These are phyloP conservation scores for Dipodomys spectabilis DNA, from an alignment of 2,113 vertebrate genomes.

Conservation along the genomic window DNA sequence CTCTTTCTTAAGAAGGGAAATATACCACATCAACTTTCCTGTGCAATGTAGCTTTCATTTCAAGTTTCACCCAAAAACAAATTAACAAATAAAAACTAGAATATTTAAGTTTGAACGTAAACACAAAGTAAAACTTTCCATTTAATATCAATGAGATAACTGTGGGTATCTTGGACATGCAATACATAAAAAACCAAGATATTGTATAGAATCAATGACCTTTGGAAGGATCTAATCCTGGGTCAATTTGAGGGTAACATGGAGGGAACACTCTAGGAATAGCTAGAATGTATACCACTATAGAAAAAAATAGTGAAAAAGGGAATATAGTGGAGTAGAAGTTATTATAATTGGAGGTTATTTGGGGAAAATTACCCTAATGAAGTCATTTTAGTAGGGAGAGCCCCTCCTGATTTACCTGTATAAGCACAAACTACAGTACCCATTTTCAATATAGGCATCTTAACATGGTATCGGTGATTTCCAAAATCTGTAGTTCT, in stretches of 20 bases:
- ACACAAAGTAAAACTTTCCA: background rate
- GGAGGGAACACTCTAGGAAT: background rate
- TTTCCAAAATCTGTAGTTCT: background rate
- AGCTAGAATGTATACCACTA: background rate
- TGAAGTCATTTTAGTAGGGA: background rate
- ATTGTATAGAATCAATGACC: background rate
- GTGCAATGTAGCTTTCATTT: background rate
- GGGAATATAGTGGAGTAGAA: background rate
- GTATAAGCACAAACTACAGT: background rate
- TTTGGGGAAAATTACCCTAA: background rate
- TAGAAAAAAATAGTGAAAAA: background rate
- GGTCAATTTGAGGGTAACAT: background rate
- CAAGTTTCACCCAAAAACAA: too few relatives aligned
- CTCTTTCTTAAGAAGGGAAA: background rate
- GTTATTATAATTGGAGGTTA: background rate
- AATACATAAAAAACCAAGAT: background rate
- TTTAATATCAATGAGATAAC: background rate
- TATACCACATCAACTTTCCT: background rate
- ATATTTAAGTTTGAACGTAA: too few relatives aligned
- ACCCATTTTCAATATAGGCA: too few relatives aligned
- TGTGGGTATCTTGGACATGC: background rate
- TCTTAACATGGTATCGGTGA: too few relatives aligned
- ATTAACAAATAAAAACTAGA: too few relatives aligned
- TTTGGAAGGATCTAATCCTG: background rate
- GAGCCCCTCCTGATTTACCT: background rate